Evolutionary conservation across 2,113 vertebrate species (phyloP).

Genomic region (Orientallactaga bullata): DNA sequence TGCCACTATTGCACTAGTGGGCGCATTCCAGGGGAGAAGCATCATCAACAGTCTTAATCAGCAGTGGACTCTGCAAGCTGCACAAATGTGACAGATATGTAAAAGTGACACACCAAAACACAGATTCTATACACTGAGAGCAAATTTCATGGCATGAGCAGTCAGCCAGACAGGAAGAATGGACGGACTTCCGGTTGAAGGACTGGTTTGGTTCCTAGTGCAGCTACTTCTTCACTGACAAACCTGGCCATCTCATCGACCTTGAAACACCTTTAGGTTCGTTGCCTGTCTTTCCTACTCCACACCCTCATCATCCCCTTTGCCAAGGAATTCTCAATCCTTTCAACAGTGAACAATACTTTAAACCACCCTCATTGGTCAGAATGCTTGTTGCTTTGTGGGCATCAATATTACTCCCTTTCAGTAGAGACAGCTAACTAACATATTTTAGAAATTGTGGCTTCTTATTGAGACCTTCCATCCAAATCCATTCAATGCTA

Average conservation of each 20-base stretch:
- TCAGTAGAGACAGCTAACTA: not conserved
- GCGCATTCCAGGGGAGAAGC: no score
- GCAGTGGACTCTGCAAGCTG: no score
- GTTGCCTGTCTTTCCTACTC: not conserved
- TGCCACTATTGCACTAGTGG: no score
- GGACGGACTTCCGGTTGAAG: not conserved
- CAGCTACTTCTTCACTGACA: not conserved
- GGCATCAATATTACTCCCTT: not conserved
- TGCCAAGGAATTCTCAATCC: not conserved
- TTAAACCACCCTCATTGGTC: not conserved
- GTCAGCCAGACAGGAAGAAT: not conserved
- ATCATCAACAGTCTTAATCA: no score
- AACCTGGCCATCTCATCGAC: not conserved
- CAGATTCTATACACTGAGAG: not conserved
- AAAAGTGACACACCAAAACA: not conserved
- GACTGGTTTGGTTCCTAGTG: not conserved
- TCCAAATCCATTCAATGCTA: not conserved
- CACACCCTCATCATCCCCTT: not conserved
- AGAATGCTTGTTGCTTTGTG: not conserved
- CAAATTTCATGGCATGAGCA: not conserved
- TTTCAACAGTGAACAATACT: not conserved
- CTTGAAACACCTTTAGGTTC: not conserved
- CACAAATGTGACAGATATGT: no score
- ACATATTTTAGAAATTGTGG: not conserved
- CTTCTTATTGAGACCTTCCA: not conserved